A percentile compares a stretch with the other conserved stretches of the same genome.
Conservation (phyloP, 2,113 vertebrate species). For the Pardalotus punctatus region DNA sequence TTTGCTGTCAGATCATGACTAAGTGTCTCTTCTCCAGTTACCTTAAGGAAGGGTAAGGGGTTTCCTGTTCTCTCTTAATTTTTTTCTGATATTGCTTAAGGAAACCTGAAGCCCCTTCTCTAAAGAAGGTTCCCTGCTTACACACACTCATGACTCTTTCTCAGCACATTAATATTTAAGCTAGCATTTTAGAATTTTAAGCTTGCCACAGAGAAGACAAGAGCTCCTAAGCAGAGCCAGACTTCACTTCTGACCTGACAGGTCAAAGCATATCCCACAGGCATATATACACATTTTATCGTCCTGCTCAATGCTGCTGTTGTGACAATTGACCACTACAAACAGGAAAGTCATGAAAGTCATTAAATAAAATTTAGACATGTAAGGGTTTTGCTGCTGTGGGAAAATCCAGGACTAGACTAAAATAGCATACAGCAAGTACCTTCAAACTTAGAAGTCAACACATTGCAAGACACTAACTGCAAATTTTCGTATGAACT, state of each 20-base stretch:
- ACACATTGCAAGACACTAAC: neutral
- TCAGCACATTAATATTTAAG: neutral
- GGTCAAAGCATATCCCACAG: neutral
- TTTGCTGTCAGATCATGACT: neutral
- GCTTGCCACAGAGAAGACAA: neutral
- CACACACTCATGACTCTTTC: neutral
- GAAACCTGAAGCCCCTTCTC: neutral
- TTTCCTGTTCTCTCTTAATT: neutral
- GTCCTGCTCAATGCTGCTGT: neutral
- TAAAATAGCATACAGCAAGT: neutral
- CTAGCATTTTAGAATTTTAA: neutral
- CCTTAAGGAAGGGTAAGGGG: neutral
- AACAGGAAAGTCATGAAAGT: neutral
- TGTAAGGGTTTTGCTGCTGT: neutral
- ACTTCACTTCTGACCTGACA: neutral
- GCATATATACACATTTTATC: neutral
- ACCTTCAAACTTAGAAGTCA: neutral
- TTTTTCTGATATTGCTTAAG: neutral
- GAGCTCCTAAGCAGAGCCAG: neutral
- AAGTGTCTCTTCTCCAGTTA: neutral
- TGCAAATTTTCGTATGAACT: neutral
- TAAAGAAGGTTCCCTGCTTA: neutral
- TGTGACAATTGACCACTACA: neutral
- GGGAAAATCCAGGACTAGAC: neutral
- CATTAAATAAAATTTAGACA: neutral